phyloP scores from a whole-genome alignment of 2,113 vertebrate genomes.

The Piprites chloris region DNA sequence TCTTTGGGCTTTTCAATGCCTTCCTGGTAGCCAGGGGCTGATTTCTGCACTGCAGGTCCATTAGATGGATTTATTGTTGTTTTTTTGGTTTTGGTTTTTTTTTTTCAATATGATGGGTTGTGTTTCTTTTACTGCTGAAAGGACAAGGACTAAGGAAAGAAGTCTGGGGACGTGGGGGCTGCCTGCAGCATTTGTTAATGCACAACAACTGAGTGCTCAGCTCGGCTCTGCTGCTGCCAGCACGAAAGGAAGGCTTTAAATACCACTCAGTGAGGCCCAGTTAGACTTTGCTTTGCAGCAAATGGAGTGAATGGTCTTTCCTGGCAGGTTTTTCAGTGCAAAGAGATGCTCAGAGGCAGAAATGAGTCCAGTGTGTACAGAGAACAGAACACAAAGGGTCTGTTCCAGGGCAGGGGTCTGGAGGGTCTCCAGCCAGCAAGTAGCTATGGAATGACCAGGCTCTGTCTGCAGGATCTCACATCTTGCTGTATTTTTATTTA shows the following conservation, averaged over 20 bases:
- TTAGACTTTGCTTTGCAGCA: not conserved
- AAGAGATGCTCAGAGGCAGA: not conserved
- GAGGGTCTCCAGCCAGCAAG: not conserved
- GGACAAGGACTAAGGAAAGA: not conserved
- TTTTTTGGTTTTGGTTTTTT: no score
- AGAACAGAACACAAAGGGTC: not conserved
- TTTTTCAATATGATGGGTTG: not conserved
- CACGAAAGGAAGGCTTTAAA: not conserved
- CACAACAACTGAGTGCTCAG: not conserved
- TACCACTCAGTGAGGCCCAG: not conserved
- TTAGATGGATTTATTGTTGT: not conserved
- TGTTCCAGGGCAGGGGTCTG: not conserved
- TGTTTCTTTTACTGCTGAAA: not conserved
- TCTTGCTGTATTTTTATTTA: not conserved
- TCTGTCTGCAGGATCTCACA: not conserved
- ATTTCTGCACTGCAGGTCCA: not conserved
- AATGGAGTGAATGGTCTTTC: not conserved
- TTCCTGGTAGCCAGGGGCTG: not conserved
- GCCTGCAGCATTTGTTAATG: not conserved
- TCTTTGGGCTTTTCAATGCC: not conserved
- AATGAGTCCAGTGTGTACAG: not conserved
- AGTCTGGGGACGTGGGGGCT: rapidly evolving
- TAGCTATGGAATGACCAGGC: not conserved
- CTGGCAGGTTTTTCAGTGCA: not conserved
- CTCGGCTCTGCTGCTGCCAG: not conserved